Base-by-base conservation (phyloP, 2,888 invertebrate genomes). In the Dexiosoma caninum region DNA sequence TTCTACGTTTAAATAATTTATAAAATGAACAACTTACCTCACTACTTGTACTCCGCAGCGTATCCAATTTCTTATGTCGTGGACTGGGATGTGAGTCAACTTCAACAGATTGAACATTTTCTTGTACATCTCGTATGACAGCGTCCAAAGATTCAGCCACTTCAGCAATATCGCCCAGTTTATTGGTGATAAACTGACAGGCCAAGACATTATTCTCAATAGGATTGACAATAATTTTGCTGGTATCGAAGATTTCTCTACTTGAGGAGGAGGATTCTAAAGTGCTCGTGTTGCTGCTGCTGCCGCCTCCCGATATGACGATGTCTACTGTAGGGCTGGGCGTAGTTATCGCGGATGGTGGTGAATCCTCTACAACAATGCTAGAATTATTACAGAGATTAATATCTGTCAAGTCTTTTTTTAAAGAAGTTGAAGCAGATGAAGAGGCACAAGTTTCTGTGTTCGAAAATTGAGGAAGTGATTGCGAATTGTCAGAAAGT, bases 111-210 rank as follows among this genome's bases (percentile, higher is more conserved):
- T 84, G 83, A 10, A 84, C 85, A 66, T 84, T 84, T 62, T 85
- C 85, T 84, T 92, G 92, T 9, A 91, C 91, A 82, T 92, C 91
- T 44, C 91, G 89, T 74, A 93, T 88, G 23, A 92, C 91, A 42
- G 92, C 91, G 85, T 94, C 94, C 83, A 94, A 88, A 81, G 93
- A 93, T 87, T 94, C 94, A 1, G 94, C 94, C 21, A 94, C 91
- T 72, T 92, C 92, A 12, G 94, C 93, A 14, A 94, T 93, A 88
- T 94, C 93, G 14, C 92, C 90, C 78, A 94, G 88, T 86, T 92
- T 92, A 84, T 92, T 92, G n/a, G 93, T 92, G 76, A 94, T 94
- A 59, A 94, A 93, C 84, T 93, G 93, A 42, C 94, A 92, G 16
- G 94, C 94, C 83, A 93, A 91, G 82, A 91, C 90, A 88, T 94